Conservation (phyloP, 2,113 vertebrate species). For the Hippotragus niger region DNA sequence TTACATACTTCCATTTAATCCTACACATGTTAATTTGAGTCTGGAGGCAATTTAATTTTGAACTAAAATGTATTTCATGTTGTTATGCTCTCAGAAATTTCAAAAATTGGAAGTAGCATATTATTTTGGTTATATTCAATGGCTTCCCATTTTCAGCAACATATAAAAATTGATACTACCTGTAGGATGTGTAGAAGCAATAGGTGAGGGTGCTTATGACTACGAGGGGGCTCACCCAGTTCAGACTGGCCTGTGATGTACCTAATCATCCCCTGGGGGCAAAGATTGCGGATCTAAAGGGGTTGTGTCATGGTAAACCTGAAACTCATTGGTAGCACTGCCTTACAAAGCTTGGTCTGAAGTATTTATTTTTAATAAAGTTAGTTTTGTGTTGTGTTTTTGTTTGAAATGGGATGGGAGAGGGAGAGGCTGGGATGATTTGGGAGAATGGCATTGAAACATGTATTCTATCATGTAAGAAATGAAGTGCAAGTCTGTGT, state of each 20-base stretch:
- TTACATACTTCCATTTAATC: neutral
- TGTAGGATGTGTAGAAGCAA: neutral
- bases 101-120: neutral
- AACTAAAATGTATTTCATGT: neutral
- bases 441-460: no score
- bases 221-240: neutral
- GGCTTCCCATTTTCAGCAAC: neutral
- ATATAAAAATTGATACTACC: neutral
- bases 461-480: no score
- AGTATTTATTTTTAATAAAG: neutral
- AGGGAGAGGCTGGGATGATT: no score
- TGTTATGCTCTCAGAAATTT: neutral
- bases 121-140: neutral
- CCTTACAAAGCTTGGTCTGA: neutral
- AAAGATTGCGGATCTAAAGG: neutral
- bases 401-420: neutral
- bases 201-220: neutral
- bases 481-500: no score
- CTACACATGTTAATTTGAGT: conserved; percentile 18
- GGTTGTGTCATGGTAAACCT: neutral
- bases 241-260: neutral
- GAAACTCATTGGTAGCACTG: neutral
- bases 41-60: neutral
- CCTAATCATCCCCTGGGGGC: no score
- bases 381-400: neutral